phyloP scores from a whole-genome alignment of 2,113 vertebrate species.

The Platichthys flesus region DNA sequence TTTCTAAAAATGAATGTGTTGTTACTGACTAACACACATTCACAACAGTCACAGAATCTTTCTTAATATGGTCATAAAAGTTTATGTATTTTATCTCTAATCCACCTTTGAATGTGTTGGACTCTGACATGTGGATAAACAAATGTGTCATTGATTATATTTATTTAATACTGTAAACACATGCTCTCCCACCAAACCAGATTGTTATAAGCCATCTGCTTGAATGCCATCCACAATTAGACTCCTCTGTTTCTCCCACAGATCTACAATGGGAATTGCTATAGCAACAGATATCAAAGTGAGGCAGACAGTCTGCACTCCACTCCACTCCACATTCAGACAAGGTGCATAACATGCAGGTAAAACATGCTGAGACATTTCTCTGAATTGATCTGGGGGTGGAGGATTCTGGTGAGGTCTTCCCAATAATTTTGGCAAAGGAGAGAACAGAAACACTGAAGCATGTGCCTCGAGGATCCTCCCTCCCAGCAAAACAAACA shows the following conservation, averaged over 20 bases:
- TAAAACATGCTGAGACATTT: conserved; percentile 75
- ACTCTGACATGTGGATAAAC: not conserved
- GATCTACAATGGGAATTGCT: conserved; percentile 42
- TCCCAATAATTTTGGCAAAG: conserved; percentile 50
- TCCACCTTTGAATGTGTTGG: not conserved
- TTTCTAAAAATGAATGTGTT: not conserved
- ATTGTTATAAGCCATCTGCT: not conserved
- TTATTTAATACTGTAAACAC: not conserved
- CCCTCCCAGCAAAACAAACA: conserved; percentile 53
- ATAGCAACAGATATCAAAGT: conserved; percentile 55
- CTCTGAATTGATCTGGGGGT: conserved; percentile 52
- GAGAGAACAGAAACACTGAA: conserved; percentile 42
- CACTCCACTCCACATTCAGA: conserved; percentile 21
- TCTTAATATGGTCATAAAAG: not conserved
- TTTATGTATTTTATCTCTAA: not conserved
- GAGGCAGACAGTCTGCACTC: conserved; percentile 45
- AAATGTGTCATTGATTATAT: conserved; percentile 3
- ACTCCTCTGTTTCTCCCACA: not conserved
- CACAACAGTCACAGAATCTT: not conserved
- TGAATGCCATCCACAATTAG: conserved; percentile 5
- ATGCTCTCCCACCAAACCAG: conserved; percentile 12
- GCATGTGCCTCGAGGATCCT: conserved; percentile 31
- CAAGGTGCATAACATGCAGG: conserved; percentile 59
- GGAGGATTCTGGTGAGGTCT: conserved; percentile 59
- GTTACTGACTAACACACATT: not conserved